Conservation (phyloP, 2,113 vertebrate species). For the Thalassoma bifasciatum region DNA sequence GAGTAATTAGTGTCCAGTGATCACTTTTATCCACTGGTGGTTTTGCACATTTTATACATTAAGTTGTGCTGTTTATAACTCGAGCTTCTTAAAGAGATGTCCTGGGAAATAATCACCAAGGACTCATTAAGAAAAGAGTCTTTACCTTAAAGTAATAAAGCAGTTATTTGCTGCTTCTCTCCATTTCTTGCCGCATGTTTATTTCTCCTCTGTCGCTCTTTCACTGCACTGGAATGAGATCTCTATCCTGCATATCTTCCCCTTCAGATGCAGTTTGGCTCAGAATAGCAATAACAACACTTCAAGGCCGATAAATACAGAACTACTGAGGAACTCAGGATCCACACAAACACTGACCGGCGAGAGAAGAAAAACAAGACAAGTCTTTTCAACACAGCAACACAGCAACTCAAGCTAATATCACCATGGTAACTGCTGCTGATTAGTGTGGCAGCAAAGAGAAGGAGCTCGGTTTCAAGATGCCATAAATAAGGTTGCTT, state of each 20-base stretch:
- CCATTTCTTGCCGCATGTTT: not conserved
- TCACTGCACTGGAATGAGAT: not conserved
- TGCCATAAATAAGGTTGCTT: not conserved
- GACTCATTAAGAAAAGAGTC: no score
- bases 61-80: no score
- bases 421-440: conserved; percentile 25
- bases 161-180: not conserved
- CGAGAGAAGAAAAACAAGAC: not conserved
- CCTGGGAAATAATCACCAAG: no score
- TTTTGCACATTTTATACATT: no score
- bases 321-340: not conserved
- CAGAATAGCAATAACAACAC: not conserved
- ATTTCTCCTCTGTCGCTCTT: not conserved
- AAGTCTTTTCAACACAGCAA: not conserved
- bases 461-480: not conserved
- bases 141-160: not conserved
- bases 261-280: conserved; percentile 4
- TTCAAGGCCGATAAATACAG: not conserved
- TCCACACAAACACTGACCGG: not conserved
- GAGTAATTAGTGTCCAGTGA: no score
- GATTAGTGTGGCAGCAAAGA: conserved; percentile 2
- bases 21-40: no score
- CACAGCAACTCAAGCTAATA: not conserved
- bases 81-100: no score
- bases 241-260: not conserved